phyloP scores from a whole-genome alignment of 2,888 invertebrate genomes.

The Diachrysia chrysitis region DNA sequence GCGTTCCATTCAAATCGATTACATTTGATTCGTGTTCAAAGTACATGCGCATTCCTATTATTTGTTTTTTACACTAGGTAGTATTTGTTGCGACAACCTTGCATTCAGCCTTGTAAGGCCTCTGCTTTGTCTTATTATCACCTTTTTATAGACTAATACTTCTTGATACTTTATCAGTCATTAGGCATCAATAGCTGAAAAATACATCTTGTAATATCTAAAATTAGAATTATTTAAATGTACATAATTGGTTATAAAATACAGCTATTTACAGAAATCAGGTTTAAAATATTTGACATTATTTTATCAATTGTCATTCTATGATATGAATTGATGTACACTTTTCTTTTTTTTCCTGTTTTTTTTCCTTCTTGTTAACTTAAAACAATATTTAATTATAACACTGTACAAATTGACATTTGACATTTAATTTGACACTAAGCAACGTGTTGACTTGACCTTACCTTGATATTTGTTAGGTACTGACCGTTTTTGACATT shows the following conservation, averaged over 20 bases:
- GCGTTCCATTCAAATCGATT: constrained; percentile 34
- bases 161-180: constrained; percentile 74
- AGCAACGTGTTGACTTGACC: not conserved
- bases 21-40: constrained; percentile 28
- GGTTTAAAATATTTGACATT: too few species aligned
- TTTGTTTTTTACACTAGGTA: constrained; percentile 56
- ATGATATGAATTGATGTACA: too few species aligned
- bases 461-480: constrained; percentile 38
- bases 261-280: too few species aligned
- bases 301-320: too few species aligned
- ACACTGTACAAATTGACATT: constrained; percentile 26
- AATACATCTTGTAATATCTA: too few species aligned
- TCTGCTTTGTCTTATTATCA: constrained; percentile 80
- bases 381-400: not conserved
- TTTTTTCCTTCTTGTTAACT: too few species aligned
- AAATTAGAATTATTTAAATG: too few species aligned
- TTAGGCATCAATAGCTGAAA: not conserved
- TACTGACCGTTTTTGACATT: constrained; percentile 46
- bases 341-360: too few species aligned
- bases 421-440: constrained; percentile 19
- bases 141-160: constrained; percentile 52
- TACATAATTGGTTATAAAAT: too few species aligned
- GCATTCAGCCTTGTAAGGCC: constrained; percentile 82
- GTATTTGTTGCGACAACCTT: constrained; percentile 73
- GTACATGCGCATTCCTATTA: constrained; percentile 51